Evolutionary conservation across 2,797 vertebrate genomes (phyloP), one percentile per base, ranked within the genome.

Genomic region (Cirrhinus molitorella): DNA sequence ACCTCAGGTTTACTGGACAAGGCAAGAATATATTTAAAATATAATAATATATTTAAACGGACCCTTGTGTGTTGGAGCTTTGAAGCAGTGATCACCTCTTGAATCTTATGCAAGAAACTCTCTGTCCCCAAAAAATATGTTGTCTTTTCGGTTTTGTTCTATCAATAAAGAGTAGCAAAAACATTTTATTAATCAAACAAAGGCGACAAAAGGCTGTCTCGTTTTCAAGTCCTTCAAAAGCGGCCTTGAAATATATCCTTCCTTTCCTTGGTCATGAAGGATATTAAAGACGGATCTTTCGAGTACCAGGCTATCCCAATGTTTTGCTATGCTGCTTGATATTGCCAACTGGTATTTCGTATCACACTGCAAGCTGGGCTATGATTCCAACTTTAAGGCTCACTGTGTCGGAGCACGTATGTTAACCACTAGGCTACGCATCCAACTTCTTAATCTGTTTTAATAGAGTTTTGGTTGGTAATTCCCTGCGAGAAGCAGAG

Each of bases 401-500:
- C 25, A 21, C 9, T 25, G 14, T 75, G 8, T 43, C n/a, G 0
- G 8, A 75, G 31, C 51, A 57, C 8, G 34, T 57, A 37, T 9
- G 13, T 40, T 25, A 55, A 37, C 72, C 72, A 40, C 51, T 40
- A 28, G 21, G 53, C 57, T 61, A 47, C 23, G 75, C 57, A 47
- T 47, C 17, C 25, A 61, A 77, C 59, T 66, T 65, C 25, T 65
- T 78, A 51, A 81, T 40, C 51, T 31, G 55, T 59, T 72, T 65
- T 78, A 65, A 78, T 45, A 5, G 14, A 23, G 21, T 40, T 65
- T 21, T 66, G 23, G 23, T 55, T 55, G 34, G 47, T 66, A 43
- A 83, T 55, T 82, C 59, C 23, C 6, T 82, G n/a, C 53, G 59
- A 66, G 34, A 25, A 66, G 80, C 68, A 37, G 57, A 74, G 57